Percentiles rank a stretch among this genome's conserved stretches.
phyloP scores from a whole-genome alignment of 2,888 invertebrate species.

The Scelioninae gen. 1 region DNA sequence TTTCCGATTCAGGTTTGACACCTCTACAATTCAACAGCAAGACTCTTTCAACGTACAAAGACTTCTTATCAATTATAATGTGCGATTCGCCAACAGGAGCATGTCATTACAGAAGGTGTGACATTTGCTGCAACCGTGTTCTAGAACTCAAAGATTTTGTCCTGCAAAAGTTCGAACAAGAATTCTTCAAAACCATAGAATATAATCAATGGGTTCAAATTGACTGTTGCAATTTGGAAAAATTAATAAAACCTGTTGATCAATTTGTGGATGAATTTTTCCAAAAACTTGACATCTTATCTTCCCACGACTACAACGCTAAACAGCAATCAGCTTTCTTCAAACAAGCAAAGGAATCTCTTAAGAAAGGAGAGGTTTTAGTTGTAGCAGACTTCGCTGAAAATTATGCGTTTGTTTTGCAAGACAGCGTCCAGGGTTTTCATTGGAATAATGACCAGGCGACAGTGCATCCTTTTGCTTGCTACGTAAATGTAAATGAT shows the following conservation, averaged over 20 bases:
- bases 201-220: slow-evolving; percentile 69
- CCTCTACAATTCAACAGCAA: not conserved
- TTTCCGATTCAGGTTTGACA: not conserved
- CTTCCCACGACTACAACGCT: slow-evolving; percentile 45
- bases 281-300: slow-evolving; percentile 56
- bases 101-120: not conserved
- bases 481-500: too few relatives aligned
- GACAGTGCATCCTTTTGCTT: too few relatives aligned
- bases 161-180: not conserved
- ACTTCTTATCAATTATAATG: slow-evolving; percentile 1
- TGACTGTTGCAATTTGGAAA: slow-evolving; percentile 64
- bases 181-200: slow-evolving; percentile 36
- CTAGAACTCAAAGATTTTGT: not conserved
- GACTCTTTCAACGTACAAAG: not conserved
- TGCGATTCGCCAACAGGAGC: slow-evolving; percentile 7
- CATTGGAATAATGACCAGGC: too few relatives aligned
- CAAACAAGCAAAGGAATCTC: not conserved
- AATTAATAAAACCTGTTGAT: slow-evolving; percentile 55
- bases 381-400: too few relatives aligned
- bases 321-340: not conserved
- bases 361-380: too few relatives aligned
- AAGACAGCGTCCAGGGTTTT: too few relatives aligned
- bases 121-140: not conserved
- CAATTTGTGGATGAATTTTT: slow-evolving; percentile 59
- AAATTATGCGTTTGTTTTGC: too few relatives aligned